Evolutionary conservation across 2,113 vertebrate genomes (phyloP), one percentile per base, ranked within the genome.

Genomic region (Ceyx cyanopectus): DNA sequence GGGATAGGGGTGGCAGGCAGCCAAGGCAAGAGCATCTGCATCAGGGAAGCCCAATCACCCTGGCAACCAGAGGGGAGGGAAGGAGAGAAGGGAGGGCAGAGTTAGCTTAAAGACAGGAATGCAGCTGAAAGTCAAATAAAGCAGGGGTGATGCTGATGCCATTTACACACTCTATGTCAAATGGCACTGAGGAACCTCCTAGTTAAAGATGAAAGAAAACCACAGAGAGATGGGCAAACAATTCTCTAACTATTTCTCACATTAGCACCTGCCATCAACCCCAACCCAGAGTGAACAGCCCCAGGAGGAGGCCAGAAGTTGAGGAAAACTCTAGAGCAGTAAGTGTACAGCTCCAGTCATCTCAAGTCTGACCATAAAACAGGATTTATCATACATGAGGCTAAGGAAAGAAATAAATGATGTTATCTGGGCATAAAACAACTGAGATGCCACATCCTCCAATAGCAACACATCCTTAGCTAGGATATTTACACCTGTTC

Each of bases 1-100:
- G 5, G 21, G 66, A 92, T 66, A 94, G 40, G 34, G 68, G 10
- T 83, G 94, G 85, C 81, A 37, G 74, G 8, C 60, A 82, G 87
- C 81, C 94, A 92, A 13, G 46, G 75, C 19, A 90, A 51, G 73
- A 94, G 91, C 94, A 94, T 87, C 91, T 5, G 37, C 84, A 87
- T 43, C 75, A 32, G 93, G 91, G 91, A 95, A 95, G 83, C 92
- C 94, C 89, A 29, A 77, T 92, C 94, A 79, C 93, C 94, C 75
- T 87, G 90, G 94, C 72, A 94, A 95, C 93, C 73, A 5, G 69
- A 74, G 79, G 72, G 88, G 79, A 87, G 78, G 89, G 69, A 81
- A 50, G 61, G 48, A 96, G 11, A 54, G 58, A 12, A 50, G 67
- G 69, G 74, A 60, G 12, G 12, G 45, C 11, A 67, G 29, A 48